Base-by-base conservation (phyloP, 1,140 invertebrate genomes). In the Wasmannia auropunctata region DNA sequence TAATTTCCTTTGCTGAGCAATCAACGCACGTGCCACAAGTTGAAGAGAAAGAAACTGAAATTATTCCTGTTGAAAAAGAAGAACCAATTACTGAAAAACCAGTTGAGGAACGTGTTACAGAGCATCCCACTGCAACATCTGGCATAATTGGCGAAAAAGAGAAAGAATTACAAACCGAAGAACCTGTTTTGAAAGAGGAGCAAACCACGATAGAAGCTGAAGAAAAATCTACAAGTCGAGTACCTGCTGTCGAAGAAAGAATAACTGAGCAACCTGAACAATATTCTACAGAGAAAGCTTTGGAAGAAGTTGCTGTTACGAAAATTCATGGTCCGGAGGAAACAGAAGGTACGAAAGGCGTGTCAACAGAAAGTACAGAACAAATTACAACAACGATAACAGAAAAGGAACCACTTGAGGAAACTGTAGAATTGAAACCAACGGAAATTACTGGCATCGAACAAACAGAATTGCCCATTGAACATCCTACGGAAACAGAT, bases 341-440 rank as follows among this genome's bases (percentile, higher is more conserved):
- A 54, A n/a, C 16, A 28, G 84, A 72, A 54, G 5, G 2, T 43
- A 76, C 46, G 4, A 51, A 88, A 51, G 46, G 8, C 5, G 2
- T 14, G 8, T 46, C 84, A 31, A n/a, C 11, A 10, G 25, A 77
- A 85, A 22, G 34, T 46, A 10, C 14, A 28, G 14, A 65, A 72
- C 56, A 87, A 90, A 85, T 90, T 8, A 87, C 92, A 91, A 43
- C 74, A 8, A n/a, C n/a, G n/a, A 14, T 67, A 88, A 74, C 19
- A 58, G 70, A 74, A 74, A 74, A 58, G 1, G 34, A 40, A 74
- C 54, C 81, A 65, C 74, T 63, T 76, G 89, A 93, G 86, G 91
- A 90, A 72, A 74, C 79, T 51, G 74, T 46, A 58, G 40, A 51
- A 80, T 43, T 34, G 7, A 34, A 67, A 80, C 56, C 86, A 58